Percentiles rank a stretch among this genome's conserved stretches.
Evolutionary conservation across 1,140 invertebrate species (phyloP).

Genomic region (Plutomurus gul): DNA sequence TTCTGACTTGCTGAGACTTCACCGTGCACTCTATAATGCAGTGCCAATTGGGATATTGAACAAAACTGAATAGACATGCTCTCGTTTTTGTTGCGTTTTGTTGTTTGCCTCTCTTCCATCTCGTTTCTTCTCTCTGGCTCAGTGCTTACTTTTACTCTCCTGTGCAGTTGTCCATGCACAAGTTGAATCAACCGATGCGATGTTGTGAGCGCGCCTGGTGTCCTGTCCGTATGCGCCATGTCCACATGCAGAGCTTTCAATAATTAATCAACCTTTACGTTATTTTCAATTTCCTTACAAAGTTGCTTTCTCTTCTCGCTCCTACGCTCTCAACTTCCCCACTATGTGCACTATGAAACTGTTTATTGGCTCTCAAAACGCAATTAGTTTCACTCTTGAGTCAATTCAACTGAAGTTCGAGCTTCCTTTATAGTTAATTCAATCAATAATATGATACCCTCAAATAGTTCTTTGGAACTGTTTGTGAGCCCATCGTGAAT

Average conservation of each 20-base stretch:
- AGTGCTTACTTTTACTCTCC: background rate
- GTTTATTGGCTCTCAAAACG: background rate
- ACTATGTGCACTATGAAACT: no score
- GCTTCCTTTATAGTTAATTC: background rate
- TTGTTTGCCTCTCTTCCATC: no score
- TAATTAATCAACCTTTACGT: constrained; percentile 8
- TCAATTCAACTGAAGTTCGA: background rate
- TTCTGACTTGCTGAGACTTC: no score
- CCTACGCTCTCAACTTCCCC: no score
- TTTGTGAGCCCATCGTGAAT: no score
- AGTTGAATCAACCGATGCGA: background rate
- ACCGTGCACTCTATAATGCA: no score
- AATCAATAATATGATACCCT: background rate
- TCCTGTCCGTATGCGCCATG: background rate
- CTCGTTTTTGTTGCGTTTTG: no score
- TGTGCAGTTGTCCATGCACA: no score
- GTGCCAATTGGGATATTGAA: no score
- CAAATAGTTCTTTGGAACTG: no score
- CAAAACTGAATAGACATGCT: no score
- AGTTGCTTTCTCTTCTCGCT: background rate
- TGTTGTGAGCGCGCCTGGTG: background rate
- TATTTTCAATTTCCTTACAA: background rate
- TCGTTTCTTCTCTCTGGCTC: no score
- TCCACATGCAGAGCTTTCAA: background rate
- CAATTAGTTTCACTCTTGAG: background rate